Evolutionary conservation across 2,888 invertebrate species (phyloP), one percentile per base, ranked within the genome.

Genomic region (Phaedon cochleariae): DNA sequence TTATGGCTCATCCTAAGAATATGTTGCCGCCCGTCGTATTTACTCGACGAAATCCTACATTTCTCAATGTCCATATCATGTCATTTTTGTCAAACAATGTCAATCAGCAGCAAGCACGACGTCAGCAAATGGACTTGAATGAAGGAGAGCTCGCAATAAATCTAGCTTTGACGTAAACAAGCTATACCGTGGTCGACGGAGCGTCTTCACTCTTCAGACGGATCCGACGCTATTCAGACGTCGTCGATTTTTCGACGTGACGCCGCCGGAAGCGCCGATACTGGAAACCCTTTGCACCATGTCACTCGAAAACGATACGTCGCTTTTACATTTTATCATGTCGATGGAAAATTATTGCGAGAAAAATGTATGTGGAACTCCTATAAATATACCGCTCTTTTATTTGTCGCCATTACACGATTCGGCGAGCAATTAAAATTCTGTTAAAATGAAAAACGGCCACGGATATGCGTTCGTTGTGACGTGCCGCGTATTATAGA

Each of bases 211-310:
- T n/a, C n/a, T n/a, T 75, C 76, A 76, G 76, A 74, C 74, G 73
- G 76, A 75, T 75, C 76, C 76, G 77, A 77, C 74, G 73, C n/a
- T 72, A 74, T 69, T 77, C 67, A 69, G 71, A 72, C 72, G 72
- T 68, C 70, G 31, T 34, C 31, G 31, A 34, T 34, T 34, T 9
- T 34, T 10, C n/a, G 9, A 34, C 10, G 6, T 9, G 6, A 10
- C 31, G 31, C 10, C 31, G 31, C 31, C 31, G 10, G 31, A 34
- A 34, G 10, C 31, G 31, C 9, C 31, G 31, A 34, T 34, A 34
- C 10, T 34, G 6, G 4, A 3, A 26, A 26, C 26, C 26, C 3
- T 26, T 26, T 26, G 26, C 26, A n/a, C n/a, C n/a, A n/a, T n/a
- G 26, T 26, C 4, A 5, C 26, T 26, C 26, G 26, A 26, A 7